These are phyloP conservation scores for Telenomus remus DNA, from an alignment of 1,140 invertebrate genomes.

Conservation along the genomic window DNA sequence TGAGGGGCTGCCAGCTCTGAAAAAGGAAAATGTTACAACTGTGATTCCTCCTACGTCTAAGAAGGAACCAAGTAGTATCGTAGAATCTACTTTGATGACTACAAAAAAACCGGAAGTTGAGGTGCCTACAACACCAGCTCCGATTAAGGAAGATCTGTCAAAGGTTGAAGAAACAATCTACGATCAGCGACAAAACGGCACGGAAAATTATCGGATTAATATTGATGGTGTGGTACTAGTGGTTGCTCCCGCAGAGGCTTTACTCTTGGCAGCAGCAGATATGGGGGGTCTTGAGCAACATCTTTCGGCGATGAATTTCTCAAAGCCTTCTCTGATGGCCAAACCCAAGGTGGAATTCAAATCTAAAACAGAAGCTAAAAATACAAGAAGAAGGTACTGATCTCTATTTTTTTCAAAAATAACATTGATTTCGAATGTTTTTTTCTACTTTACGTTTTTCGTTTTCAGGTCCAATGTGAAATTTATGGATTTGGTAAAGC, in stretches of 20 bases:
- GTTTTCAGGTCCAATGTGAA: no score
- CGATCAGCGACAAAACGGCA: conserved; percentile 83
- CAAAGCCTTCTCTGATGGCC: neutral
- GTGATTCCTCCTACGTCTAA: neutral
- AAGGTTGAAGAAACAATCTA: conserved; percentile 69
- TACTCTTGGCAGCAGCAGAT: conserved; percentile 64
- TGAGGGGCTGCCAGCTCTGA: neutral
- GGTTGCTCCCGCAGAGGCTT: conserved; percentile 78
- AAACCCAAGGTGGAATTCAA: conserved; percentile 31
- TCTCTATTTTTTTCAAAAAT: neutral
- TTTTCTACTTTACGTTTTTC: neutral
- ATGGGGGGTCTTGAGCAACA: conserved; percentile 27
- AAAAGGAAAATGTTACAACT: neutral
- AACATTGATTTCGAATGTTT: no score
- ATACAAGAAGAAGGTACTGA: neutral
- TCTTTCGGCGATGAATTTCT: conserved; percentile 20
- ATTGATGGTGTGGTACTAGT: conserved; percentile 81
- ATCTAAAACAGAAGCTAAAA: neutral
- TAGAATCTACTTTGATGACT: neutral
- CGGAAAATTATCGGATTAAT: conserved; percentile 81
- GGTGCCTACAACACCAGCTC: neutral
- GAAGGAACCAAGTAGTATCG: neutral
- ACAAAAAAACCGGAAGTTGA: neutral
- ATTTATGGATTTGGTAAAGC: no score
- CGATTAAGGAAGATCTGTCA: neutral